Evolutionary conservation across 2,113 vertebrate species (phyloP).

Genomic region (Trachemys scripta): DNA sequence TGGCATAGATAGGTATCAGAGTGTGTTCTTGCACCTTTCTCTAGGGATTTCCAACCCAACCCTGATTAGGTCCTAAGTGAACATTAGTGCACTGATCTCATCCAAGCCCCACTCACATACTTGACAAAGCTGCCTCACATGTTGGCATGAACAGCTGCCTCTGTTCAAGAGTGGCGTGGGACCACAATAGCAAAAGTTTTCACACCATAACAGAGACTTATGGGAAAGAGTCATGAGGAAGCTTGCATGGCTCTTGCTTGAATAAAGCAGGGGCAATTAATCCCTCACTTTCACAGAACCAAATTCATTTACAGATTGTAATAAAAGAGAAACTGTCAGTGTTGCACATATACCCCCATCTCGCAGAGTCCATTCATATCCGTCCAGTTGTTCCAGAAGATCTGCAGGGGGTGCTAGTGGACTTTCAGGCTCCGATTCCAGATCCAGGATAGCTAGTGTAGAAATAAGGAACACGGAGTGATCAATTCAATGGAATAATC

Average conservation of each 20-base stretch:
- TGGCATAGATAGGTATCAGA: not conserved
- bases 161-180: not conserved
- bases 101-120: not conserved
- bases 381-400: slow-evolving; percentile 75
- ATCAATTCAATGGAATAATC: not conserved
- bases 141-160: not conserved
- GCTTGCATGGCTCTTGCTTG: not conserved
- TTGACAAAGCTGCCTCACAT: not conserved
- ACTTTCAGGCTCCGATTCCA: slow-evolving; percentile 76
- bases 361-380: slow-evolving; percentile 47
- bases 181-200: not conserved
- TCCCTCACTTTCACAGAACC: fast-evolving
- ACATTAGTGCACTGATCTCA: not conserved
- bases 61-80: not conserved
- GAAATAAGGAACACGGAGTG: not conserved
- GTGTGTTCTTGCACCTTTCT: not conserved
- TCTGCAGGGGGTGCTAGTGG: slow-evolving; percentile 72
- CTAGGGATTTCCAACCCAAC: not conserved
- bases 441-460: slow-evolving; percentile 63
- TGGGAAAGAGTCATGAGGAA: not conserved
- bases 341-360: slow-evolving; percentile 35
- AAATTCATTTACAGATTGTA: fast-evolving
- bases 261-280: fast-evolving
- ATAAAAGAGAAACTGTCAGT: fast-evolving
- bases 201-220: not conserved